Percentiles rank a stretch among this genome's conserved stretches.
Evolutionary conservation across 2,113 vertebrate genomes (phyloP).

Genomic region (Nanorana parkeri): DNA sequence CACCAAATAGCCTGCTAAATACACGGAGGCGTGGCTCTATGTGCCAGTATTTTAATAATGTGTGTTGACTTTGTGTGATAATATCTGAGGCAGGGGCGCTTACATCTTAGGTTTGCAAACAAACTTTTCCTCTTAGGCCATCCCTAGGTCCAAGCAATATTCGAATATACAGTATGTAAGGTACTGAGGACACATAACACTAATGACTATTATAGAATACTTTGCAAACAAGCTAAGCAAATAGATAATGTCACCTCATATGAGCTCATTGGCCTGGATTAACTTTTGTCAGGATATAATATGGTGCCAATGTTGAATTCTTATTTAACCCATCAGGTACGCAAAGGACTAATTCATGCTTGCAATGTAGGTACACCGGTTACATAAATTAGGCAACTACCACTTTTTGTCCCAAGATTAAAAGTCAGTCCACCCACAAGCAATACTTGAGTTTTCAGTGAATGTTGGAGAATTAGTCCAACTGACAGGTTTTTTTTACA

Average conservation of each 20-base stretch:
- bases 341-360: neutral
- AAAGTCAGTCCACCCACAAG: no score
- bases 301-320: neutral
- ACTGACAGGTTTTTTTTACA: no score
- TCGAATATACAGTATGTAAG: constrained; percentile 25
- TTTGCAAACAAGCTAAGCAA: constrained; percentile 41
- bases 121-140: neutral
- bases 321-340: neutral
- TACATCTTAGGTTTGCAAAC: constrained; percentile 30
- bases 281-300: constrained; percentile 37
- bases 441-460: no score
- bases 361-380: no score
- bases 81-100: constrained; percentile 1
- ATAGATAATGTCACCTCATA: constrained; percentile 50
- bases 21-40: constrained; percentile 9
- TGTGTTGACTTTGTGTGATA: constrained; percentile 32
- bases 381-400: no score
- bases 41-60: constrained; percentile 30
- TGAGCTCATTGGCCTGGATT: constrained; percentile 46
- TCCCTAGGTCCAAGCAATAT: constrained; percentile 18
- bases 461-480: no score
- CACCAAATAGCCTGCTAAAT: neutral
- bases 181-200: constrained; percentile 26
- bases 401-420: no score
- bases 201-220: constrained; percentile 46